These are phyloP conservation scores for Cyaniris semiargus DNA, from an alignment of 2,888 invertebrate species.

Conservation along the genomic window DNA sequence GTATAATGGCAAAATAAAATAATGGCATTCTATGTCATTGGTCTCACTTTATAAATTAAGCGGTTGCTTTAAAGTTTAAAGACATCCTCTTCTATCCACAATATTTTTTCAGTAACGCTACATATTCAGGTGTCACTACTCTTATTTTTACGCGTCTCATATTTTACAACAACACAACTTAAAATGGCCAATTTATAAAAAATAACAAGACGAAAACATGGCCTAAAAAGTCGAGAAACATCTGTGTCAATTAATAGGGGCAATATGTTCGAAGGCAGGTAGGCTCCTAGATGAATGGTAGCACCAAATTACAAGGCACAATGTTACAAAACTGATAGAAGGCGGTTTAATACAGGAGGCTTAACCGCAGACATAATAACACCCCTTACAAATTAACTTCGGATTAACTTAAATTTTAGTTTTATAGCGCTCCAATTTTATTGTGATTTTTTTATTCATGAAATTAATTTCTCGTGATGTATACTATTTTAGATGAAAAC, in stretches of 20 bases:
- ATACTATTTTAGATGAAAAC: too few species aligned
- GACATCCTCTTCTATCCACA: too few species aligned
- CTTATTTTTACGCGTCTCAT: background rate
- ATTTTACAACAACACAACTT: background rate
- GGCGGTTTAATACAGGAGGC: slow-evolving; percentile 67
- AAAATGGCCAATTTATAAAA: background rate
- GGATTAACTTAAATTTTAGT: slow-evolving; percentile 8
- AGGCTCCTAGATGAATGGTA: slow-evolving; percentile 54
- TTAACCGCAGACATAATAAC: slow-evolving; percentile 49
- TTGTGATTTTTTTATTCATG: background rate
- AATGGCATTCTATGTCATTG: too few species aligned
- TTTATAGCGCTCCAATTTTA: background rate
- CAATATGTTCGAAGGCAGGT: slow-evolving; percentile 36
- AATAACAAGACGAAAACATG: slow-evolving; percentile 1
- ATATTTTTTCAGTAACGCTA: background rate
- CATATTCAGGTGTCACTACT: background rate
- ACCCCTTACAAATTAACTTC: background rate
- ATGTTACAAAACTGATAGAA: slow-evolving; percentile 55
- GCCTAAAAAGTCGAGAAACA: slow-evolving; percentile 13
- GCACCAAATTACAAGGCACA: slow-evolving; percentile 68
- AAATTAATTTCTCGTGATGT: background rate
- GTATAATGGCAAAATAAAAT: too few species aligned
- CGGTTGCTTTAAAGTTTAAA: too few species aligned
- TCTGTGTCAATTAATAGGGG: slow-evolving; percentile 28
- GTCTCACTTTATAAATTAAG: too few species aligned